These are phyloP conservation scores for Lapara coniferarum DNA, from an alignment of 2,888 invertebrate genomes.

Conservation along the genomic window DNA sequence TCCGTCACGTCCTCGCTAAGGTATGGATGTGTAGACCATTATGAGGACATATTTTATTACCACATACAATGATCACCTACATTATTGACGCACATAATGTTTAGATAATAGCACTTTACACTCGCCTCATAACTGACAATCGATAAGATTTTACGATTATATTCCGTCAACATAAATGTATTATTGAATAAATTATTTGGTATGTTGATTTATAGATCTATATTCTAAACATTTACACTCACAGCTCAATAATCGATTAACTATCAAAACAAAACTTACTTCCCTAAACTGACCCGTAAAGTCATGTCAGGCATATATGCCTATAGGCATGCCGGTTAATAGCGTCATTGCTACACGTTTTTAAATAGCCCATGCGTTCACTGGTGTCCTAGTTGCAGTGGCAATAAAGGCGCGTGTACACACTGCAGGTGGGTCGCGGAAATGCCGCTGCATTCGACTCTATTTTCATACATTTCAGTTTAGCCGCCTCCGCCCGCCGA, in stretches of 20 bases:
- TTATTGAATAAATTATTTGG: not conserved
- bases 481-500: slow-evolving; percentile 60
- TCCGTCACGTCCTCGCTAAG: no score
- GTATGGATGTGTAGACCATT: not conserved
- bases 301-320: not conserved
- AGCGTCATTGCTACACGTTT: slow-evolving; percentile 1
- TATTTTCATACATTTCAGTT: slow-evolving; percentile 68
- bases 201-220: not conserved
- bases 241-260: not conserved
- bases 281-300: slow-evolving; percentile 20
- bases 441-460: slow-evolving; percentile 51
- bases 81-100: not conserved
- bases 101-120: not conserved
- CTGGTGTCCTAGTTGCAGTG: slow-evolving; percentile 27
- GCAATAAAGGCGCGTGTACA: slow-evolving; percentile 5
- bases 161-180: not conserved
- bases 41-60: not conserved
- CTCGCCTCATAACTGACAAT: not conserved
- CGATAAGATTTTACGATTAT: not conserved
- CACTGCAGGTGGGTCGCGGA: slow-evolving; percentile 52
- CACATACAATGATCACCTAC: not conserved
- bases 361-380: slow-evolving; percentile 17
- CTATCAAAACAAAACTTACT: slow-evolving; percentile 7
- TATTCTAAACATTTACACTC: not conserved
- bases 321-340: slow-evolving; percentile 25